A percentile compares a stretch with the other conserved stretches of the same genome.
phyloP scores from a whole-genome alignment of 2,797 vertebrate genomes.

The Tenualosa ilisha region DNA sequence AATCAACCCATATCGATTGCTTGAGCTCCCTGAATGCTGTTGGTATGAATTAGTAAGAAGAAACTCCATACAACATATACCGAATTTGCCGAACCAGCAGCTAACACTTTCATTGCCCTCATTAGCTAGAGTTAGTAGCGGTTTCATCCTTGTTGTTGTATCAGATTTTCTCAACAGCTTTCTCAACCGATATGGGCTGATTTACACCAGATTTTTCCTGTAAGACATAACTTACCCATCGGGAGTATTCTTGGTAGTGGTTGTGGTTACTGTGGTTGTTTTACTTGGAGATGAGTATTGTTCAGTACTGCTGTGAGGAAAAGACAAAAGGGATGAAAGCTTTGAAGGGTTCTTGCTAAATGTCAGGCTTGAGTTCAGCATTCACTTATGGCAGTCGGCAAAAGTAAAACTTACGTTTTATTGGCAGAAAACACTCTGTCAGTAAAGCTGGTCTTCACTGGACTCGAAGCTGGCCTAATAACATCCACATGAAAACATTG shows the following conservation, averaged over 20 bases:
- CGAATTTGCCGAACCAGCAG: no score
- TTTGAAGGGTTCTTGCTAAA: neutral
- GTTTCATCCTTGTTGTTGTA: no score
- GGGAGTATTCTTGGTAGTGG: conserved; percentile 6
- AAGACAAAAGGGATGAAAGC: neutral
- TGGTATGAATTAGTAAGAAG: no score
- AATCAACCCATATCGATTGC: no score
- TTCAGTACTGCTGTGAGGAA: neutral
- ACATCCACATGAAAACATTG: neutral
- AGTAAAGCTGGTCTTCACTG: conserved; percentile 35
- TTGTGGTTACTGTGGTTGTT: conserved; percentile 2
- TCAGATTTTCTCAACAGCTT: no score
- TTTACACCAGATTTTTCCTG: no score
- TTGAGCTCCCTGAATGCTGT: no score
- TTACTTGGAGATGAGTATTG: neutral
- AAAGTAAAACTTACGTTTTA: conserved; percentile 31
- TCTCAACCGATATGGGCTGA: no score
- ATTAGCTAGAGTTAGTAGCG: no score
- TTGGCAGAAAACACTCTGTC: conserved; percentile 43
- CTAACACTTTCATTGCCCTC: no score
- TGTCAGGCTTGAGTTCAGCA: neutral
- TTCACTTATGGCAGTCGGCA: neutral
- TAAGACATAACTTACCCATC: conserved; percentile 17
- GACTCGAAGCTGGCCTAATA: neutral
- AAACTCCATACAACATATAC: no score